phyloP scores from a whole-genome alignment of 1,140 invertebrate genomes.

The Aphidius gifuensis region DNA sequence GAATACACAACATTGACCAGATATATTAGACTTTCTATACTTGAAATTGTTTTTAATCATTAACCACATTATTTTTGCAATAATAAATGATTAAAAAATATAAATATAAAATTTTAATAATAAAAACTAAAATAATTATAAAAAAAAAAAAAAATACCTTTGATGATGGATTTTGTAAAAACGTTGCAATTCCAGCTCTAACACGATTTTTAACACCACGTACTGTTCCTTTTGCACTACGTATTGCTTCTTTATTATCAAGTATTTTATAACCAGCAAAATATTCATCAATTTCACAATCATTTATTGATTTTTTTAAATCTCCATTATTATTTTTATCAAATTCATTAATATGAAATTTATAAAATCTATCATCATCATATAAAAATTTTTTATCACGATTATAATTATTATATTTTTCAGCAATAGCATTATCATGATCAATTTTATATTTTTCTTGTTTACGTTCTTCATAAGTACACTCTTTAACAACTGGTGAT shows the following conservation, averaged over 20 bases:
- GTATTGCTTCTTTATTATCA: conserved; percentile 68
- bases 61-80: background rate
- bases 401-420: conserved; percentile 40
- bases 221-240: conserved; percentile 86
- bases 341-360: conserved; percentile 79
- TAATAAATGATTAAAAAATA: background rate
- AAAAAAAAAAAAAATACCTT: conserved; percentile 58
- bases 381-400: conserved; percentile 58
- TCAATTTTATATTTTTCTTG: conserved; percentile 56
- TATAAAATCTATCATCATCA: conserved; percentile 74
- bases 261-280: conserved; percentile 81
- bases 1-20: too few species aligned
- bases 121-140: background rate
- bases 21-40: conserved; percentile 14
- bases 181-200: conserved; percentile 88
- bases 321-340: conserved; percentile 55
- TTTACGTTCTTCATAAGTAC: conserved; percentile 65
- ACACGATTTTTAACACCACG: conserved; percentile 92
- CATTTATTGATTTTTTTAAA: conserved; percentile 39
- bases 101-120: background rate
- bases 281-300: conserved; percentile 62
- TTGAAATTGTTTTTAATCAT: background rate
- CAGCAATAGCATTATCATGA: conserved; percentile 39
- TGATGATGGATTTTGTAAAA: conserved; percentile 74
- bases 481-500: conserved; percentile 60